Percentiles rank a stretch among this genome's conserved stretches.
Conservation (phyloP, 1,140 invertebrate genomes). For the Drosophila micromelanica region DNA sequence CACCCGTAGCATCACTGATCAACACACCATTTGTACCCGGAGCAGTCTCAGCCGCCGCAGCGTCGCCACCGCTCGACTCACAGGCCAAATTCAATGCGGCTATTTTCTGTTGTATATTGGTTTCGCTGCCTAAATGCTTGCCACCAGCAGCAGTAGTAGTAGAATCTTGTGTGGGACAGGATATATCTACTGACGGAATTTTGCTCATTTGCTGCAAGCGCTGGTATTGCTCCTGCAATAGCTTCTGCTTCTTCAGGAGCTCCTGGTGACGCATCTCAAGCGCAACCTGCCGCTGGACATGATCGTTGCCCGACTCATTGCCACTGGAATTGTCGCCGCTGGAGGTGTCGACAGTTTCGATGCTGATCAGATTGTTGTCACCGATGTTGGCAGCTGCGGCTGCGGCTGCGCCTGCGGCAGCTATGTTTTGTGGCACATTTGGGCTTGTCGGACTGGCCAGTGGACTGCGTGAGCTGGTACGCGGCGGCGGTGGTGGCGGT, state of each 20-base stretch:
- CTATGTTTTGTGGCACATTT: slow-evolving; percentile 86
- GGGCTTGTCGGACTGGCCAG: slow-evolving; percentile 91
- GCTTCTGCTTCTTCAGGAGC: slow-evolving; percentile 92
- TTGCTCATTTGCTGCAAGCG: slow-evolving; percentile 93
- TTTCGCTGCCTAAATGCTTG: slow-evolving; percentile 96
- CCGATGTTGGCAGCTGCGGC: slow-evolving; percentile 27
- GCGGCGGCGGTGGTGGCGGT: slow-evolving; percentile 93
- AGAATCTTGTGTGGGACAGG: slow-evolving; percentile 70
- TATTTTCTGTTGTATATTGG: slow-evolving; percentile 94
- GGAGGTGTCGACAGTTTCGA: slow-evolving; percentile 42
- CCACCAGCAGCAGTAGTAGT: too few relatives aligned
- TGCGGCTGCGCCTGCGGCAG: slow-evolving; percentile 26
- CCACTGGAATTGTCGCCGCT: slow-evolving; percentile 81
- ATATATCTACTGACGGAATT: slow-evolving; percentile 87
- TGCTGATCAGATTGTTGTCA: slow-evolving; percentile 15
- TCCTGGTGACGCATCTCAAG: slow-evolving; percentile 94
- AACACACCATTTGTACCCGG: slow-evolving; percentile 59
- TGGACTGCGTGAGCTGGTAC: slow-evolving; percentile 92
- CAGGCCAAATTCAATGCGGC: slow-evolving; percentile 84
- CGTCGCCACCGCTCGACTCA: slow-evolving; percentile 85
- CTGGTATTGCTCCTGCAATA: slow-evolving; percentile 94
- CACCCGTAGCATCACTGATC: slow-evolving; percentile 79
- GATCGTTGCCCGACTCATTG: slow-evolving; percentile 90
- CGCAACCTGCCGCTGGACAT: slow-evolving; percentile 88
- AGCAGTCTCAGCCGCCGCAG: slow-evolving; percentile 73